Evolutionary conservation across 1,140 invertebrate genomes (phyloP).

Genomic region (Amyelois transitella): DNA sequence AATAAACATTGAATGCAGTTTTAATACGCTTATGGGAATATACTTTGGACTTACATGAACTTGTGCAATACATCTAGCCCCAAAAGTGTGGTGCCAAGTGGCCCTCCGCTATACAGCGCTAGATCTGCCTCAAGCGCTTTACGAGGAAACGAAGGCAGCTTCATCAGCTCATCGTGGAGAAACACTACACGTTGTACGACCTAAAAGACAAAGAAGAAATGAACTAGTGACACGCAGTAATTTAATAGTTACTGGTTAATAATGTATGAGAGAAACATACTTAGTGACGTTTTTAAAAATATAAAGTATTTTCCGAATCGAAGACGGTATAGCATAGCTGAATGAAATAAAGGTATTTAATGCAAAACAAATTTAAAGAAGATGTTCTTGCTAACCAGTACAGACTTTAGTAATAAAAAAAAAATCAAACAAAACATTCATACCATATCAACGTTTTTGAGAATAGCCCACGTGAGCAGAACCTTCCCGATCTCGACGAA

Average conservation of each 20-base stretch:
- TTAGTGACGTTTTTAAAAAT: no score
- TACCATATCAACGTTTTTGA: constrained; percentile 93
- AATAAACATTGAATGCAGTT: no score
- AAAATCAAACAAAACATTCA: constrained; percentile 9
- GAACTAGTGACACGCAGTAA: no score
- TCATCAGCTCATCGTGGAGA: constrained; percentile 98
- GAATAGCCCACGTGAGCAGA: constrained; percentile 89
- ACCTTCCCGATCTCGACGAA: constrained; percentile 99
- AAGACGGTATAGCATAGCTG: no score
- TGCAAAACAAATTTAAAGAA: no score
- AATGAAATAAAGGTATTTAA: no score
- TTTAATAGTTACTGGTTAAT: no score
- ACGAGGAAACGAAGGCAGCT: constrained; percentile 97
- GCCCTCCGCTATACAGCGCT: constrained; percentile 92
- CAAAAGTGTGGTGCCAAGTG: constrained; percentile 93
- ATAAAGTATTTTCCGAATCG: no score
- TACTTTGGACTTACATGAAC: constrained; percentile 80
- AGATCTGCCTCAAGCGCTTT: constrained; percentile 98
- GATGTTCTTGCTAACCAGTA: no score
- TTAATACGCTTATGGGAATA: background rate
- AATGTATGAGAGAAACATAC: background rate
- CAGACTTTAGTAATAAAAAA: no score
- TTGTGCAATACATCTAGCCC: constrained; percentile 98
- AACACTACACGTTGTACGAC: constrained; percentile 97
- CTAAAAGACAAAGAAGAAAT: no score